These are phyloP conservation scores for Mylabris phalerata DNA, from an alignment of 1,140 invertebrate genomes.

Conservation along the genomic window DNA sequence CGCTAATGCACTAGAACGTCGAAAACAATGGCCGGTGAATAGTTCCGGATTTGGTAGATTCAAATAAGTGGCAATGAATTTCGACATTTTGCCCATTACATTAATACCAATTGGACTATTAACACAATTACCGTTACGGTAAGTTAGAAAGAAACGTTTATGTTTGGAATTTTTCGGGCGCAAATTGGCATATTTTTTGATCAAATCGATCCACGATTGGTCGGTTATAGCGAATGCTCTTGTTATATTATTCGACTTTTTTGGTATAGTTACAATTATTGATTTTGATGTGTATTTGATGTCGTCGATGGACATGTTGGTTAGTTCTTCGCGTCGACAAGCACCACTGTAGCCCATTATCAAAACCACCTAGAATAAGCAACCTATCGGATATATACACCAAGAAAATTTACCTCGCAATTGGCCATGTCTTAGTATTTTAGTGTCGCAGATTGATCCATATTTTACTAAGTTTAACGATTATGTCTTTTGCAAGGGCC, in stretches of 20 bases:
- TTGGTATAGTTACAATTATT: neutral
- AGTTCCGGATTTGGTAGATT: too few species aligned
- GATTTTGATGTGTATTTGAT: too few species aligned
- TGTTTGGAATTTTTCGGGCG: neutral
- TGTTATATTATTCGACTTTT: neutral
- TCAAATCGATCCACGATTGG: neutral
- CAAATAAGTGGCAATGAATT: too few species aligned
- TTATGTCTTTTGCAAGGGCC: too few species aligned
- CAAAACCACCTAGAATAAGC: slow-evolving; percentile 3
- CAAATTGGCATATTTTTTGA: slow-evolving; percentile 1
- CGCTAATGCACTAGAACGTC: too few species aligned
- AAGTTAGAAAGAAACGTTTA: slow-evolving; percentile 1
- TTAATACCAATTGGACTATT: neutral
- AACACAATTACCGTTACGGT: neutral
- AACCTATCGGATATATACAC: too few species aligned
- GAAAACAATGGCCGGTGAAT: too few species aligned
- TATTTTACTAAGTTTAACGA: too few species aligned
- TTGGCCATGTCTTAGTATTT: too few species aligned
- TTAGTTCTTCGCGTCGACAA: slow-evolving; percentile 24
- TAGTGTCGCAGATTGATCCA: too few species aligned
- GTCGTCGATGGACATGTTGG: slow-evolving; percentile 21
- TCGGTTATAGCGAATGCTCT: neutral
- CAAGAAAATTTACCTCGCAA: too few species aligned
- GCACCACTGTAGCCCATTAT: slow-evolving; percentile 19
- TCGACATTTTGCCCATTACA: too few species aligned